Evolutionary conservation across 2,888 invertebrate genomes (phyloP).

Genomic region (Thalpophila matura): DNA sequence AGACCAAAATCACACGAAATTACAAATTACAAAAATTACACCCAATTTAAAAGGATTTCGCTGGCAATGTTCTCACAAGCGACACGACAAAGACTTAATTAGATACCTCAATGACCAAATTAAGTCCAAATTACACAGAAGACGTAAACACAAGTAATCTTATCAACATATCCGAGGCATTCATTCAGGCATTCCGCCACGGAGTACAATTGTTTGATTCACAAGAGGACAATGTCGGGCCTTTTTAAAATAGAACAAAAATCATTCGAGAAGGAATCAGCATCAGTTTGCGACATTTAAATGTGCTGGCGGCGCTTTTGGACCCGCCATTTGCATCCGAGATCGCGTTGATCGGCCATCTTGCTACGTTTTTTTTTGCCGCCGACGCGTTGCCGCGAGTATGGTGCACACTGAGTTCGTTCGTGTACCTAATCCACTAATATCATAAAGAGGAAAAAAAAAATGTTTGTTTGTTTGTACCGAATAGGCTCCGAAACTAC

Average conservation of each 20-base stretch:
- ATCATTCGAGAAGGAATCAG: conserved; percentile 72
- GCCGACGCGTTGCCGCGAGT: conserved; percentile 65
- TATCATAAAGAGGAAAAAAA: too few species aligned
- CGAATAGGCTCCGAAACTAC: too few species aligned
- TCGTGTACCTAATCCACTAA: too few species aligned
- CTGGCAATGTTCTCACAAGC: conserved; percentile 12
- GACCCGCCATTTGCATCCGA: conserved; percentile 86
- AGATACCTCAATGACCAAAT: conserved; percentile 55
- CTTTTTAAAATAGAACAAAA: conserved; percentile 86
- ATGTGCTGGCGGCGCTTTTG: conserved; percentile 87
- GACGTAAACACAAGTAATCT: conserved; percentile 57
- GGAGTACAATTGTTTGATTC: conserved; percentile 70
- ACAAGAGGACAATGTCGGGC: conserved; percentile 68
- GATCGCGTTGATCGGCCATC: conserved; percentile 86
- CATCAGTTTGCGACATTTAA: conserved; percentile 85
- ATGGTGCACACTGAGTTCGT: conserved; percentile 59
- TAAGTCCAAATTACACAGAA: conserved; percentile 49
- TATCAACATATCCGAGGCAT: conserved; percentile 62
- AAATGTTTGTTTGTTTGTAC: too few species aligned
- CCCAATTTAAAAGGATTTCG: conserved; percentile 27
- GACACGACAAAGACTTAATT: conserved; percentile 54
- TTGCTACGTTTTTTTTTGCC: conserved; percentile 79
- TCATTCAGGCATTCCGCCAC: conserved; percentile 66
- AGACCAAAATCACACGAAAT: conserved; percentile 1
- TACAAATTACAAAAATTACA: conserved; percentile 1